Evolutionary conservation across 2,888 invertebrate genomes (phyloP).

Genomic region (Bedellia somnulentella): DNA sequence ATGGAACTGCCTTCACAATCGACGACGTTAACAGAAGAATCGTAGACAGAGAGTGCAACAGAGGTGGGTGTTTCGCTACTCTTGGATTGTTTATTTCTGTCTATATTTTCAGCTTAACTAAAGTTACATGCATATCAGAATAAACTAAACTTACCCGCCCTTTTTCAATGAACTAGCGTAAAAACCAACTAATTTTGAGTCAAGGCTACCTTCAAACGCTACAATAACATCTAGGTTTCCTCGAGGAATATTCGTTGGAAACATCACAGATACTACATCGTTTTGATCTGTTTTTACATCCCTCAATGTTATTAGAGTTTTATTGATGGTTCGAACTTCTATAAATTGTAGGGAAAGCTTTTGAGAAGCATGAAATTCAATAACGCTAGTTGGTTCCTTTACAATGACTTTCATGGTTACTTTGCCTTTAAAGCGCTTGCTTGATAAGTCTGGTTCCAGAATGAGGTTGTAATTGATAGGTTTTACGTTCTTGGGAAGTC

Average conservation of each 20-base stretch:
- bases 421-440: slow-evolving; percentile 59
- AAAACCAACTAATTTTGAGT: slow-evolving; percentile 53
- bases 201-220: slow-evolving; percentile 52
- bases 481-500: slow-evolving; percentile 57
- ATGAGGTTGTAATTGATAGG: slow-evolving; percentile 70
- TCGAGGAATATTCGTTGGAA: slow-evolving; percentile 20
- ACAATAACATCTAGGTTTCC: slow-evolving; percentile 37
- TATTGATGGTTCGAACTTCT: slow-evolving; percentile 15
- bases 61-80: too few relatives aligned
- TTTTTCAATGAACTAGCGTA: slow-evolving; percentile 59
- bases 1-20: too few relatives aligned
- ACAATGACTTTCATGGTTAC: slow-evolving; percentile 50
- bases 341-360: slow-evolving; percentile 46
- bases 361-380: slow-evolving; percentile 63
- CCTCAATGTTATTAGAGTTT: slow-evolving; percentile 13
- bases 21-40: too few relatives aligned
- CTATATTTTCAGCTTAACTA: too few relatives aligned
- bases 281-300: slow-evolving; percentile 19
- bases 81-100: too few relatives aligned
- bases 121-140: too few relatives aligned
- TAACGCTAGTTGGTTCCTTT: slow-evolving; percentile 29
- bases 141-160: slow-evolving; percentile 41
- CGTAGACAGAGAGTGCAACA: too few relatives aligned
- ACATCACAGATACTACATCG: slow-evolving; percentile 34
- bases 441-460: slow-evolving; percentile 65